Evolutionary conservation across 2,888 invertebrate genomes (phyloP).

Genomic region (Yponomeuta plumbellus): DNA sequence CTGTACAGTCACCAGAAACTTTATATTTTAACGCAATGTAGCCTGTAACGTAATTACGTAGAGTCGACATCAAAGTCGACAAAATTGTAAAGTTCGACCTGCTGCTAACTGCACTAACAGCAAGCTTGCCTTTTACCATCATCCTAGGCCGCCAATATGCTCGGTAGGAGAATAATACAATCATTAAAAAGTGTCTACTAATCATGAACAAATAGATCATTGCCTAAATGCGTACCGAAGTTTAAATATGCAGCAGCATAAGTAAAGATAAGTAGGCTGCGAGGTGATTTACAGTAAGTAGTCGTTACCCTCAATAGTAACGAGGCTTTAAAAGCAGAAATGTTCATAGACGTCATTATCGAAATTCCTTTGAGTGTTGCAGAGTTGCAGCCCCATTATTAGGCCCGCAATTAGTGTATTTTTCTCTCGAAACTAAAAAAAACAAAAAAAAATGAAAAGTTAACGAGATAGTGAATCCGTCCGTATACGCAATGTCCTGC

Average conservation of each 20-base stretch:
- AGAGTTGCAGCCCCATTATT: not conserved
- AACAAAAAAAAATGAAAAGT: slow-evolving; percentile 29
- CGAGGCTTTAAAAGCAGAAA: not conserved
- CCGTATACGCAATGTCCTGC: slow-evolving; percentile 52
- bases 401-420: not conserved
- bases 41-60: no score
- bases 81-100: no score
- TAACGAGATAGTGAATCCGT: slow-evolving; percentile 32
- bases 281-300: not conserved
- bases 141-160: no score
- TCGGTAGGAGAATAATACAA: no score
- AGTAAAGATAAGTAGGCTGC: not conserved
- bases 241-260: not conserved
- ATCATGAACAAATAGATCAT: no score
- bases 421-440: not conserved
- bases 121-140: no score
- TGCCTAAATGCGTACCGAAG: no score
- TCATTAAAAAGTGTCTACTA: no score
- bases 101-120: no score
- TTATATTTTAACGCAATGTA: no score
- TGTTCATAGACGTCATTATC: not conserved
- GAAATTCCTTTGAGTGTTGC: not conserved
- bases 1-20: no score
- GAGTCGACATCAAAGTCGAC: no score
- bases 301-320: not conserved